Evolutionary conservation across 2,113 vertebrate species (phyloP).

Genomic region (Malurus melanocephalus): DNA sequence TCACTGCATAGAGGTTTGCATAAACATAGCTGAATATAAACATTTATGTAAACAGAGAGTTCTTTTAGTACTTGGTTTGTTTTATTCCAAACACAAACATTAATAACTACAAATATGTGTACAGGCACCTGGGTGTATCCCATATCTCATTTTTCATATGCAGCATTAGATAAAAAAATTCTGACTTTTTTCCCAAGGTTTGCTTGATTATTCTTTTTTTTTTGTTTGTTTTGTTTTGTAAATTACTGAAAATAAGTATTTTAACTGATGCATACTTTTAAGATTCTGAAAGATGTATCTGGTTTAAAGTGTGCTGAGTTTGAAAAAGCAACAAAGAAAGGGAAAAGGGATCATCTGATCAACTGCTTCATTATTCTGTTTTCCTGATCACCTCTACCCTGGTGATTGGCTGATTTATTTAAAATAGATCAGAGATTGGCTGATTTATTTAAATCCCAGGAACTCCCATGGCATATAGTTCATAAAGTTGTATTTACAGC

Average conservation of each 20-base stretch:
- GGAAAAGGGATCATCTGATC: constrained; percentile 3
- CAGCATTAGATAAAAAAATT: neutral
- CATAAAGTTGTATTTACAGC: constrained; percentile 41
- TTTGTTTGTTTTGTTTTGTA: neutral
- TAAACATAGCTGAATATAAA: neutral
- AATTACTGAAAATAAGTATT: neutral
- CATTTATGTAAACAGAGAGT: neutral
- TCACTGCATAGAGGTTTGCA: neutral
- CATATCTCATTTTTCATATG: neutral
- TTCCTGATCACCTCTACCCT: constrained; percentile 18
- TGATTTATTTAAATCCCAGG: constrained; percentile 45
- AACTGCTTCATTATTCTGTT: constrained; percentile 8
- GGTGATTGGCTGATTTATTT: constrained; percentile 30
- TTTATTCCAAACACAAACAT: neutral
- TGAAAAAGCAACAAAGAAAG: neutral
- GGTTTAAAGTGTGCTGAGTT: neutral
- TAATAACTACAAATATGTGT: neutral
- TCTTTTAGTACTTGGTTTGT: neutral
- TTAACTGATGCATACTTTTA: neutral
- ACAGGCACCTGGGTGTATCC: neutral
- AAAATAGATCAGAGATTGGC: constrained; percentile 6
- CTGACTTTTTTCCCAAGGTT: neutral
- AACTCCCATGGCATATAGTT: neutral
- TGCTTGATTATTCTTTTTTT: neutral
- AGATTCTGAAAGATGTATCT: neutral